Conservation (phyloP, 2,888 invertebrate genomes). For the Eupithecia abbreviata region DNA sequence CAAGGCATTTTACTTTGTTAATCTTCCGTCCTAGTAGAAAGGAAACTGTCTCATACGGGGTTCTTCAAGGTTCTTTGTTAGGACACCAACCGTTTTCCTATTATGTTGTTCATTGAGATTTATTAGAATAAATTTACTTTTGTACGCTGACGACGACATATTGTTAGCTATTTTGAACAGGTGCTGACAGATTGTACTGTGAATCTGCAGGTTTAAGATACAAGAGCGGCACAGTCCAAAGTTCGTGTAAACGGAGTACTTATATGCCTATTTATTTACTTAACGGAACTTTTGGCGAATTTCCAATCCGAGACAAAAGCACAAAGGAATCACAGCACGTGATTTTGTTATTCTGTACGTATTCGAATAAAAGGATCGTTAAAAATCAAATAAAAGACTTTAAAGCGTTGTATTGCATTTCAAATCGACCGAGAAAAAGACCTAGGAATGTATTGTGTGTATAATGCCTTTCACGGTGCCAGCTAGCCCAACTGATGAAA, state of each 20-base stretch:
- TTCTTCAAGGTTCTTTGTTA: not conserved
- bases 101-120: not conserved
- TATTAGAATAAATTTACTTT: not conserved
- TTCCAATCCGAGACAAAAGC: conserved; percentile 27
- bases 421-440: not conserved
- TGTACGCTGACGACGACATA: no score
- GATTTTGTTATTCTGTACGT: conserved; percentile 15
- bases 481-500: no score
- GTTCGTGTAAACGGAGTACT: not conserved
- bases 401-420: not conserved
- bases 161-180: not conserved
- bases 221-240: not conserved
- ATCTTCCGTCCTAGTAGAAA: not conserved
- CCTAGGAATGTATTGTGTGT: not conserved
- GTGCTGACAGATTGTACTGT: not conserved
- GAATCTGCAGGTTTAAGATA: not conserved
- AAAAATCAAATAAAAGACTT: not conserved
- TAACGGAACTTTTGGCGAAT: conserved; percentile 18
- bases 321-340: conserved; percentile 28
- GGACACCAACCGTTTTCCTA: not conserved
- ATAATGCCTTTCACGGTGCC: not conserved
- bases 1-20: not conserved
- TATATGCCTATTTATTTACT: conserved; percentile 15
- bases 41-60: not conserved
- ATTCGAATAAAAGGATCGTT: not conserved